A percentile compares a stretch with the other conserved stretches of the same genome.
Evolutionary conservation across 2,113 vertebrate species (phyloP).

Genomic region (Craseonycteris thonglongyai): DNA sequence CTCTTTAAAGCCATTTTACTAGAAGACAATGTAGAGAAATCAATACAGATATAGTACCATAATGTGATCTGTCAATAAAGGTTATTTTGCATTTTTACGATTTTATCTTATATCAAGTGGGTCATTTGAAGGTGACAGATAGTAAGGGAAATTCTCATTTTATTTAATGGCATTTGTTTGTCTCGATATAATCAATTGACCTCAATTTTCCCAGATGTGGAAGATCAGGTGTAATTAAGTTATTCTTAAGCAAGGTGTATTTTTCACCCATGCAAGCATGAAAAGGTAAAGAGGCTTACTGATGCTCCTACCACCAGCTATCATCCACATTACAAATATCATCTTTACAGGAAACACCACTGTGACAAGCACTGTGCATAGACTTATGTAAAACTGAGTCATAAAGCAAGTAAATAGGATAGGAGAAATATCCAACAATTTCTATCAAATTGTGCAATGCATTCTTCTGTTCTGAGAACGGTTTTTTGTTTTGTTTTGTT

Average conservation of each 20-base stretch:
- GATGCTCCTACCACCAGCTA: neutral
- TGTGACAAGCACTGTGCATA: neutral
- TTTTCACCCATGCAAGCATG: neutral
- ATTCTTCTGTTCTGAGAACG: neutral
- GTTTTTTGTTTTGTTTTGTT: no score
- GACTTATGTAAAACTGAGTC: neutral
- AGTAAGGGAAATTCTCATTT: neutral
- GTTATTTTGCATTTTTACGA: neutral
- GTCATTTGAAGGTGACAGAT: constrained; percentile 2
- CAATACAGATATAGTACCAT: neutral
- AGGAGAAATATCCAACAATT: neutral
- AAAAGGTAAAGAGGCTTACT: neutral
- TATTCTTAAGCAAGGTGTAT: neutral
- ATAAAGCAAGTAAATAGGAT: neutral
- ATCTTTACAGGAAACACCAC: neutral
- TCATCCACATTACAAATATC: neutral
- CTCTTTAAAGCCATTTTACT: neutral
- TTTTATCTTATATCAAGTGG: neutral
- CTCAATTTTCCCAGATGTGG: neutral
- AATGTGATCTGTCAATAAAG: neutral
- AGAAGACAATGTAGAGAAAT: neutral
- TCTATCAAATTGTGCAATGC: neutral
- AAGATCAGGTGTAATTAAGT: neutral
- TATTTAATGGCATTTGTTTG: neutral
- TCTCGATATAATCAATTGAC: neutral